Conservation (phyloP, 2,113 vertebrate genomes). For the Toxotes jaculatrix region DNA sequence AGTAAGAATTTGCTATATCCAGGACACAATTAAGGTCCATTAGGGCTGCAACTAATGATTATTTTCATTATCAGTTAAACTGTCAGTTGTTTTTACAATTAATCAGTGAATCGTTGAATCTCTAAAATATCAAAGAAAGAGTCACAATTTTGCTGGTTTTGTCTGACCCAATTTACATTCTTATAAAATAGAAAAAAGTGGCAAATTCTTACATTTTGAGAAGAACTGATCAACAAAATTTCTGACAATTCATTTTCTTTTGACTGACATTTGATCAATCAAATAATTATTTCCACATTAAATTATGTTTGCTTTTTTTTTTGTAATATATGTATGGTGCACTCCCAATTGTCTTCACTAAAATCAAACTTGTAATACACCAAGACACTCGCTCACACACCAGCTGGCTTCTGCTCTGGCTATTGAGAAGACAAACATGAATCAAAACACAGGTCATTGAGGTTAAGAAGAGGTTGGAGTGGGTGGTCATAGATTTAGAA, state of each 20-base stretch:
- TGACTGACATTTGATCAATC: neutral
- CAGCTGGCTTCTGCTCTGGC: slow-evolving; percentile 8
- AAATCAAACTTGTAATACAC: slow-evolving; percentile 1
- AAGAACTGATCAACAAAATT: neutral
- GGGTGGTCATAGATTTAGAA: slow-evolving; percentile 52
- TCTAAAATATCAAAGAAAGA: too few species aligned
- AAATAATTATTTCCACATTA: neutral
- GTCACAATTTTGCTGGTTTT: too few species aligned
- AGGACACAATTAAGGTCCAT: too few species aligned
- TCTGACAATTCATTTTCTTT: neutral
- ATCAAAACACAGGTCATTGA: slow-evolving; percentile 44
- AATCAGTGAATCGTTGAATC: too few species aligned
- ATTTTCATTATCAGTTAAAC: too few species aligned
- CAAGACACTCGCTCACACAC: neutral
- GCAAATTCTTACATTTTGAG: neutral
- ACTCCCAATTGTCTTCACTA: neutral
- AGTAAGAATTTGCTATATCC: too few species aligned
- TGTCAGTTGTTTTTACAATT: too few species aligned
- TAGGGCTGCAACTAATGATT: too few species aligned
- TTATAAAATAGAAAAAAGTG: neutral
- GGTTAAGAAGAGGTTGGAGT: slow-evolving; percentile 45
- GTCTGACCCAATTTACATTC: neutral
- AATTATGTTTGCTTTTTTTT: neutral
- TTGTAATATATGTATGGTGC: neutral
- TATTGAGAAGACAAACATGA: slow-evolving; percentile 56